Conservation (phyloP, 2,113 vertebrate species). For the Apus apus region DNA sequence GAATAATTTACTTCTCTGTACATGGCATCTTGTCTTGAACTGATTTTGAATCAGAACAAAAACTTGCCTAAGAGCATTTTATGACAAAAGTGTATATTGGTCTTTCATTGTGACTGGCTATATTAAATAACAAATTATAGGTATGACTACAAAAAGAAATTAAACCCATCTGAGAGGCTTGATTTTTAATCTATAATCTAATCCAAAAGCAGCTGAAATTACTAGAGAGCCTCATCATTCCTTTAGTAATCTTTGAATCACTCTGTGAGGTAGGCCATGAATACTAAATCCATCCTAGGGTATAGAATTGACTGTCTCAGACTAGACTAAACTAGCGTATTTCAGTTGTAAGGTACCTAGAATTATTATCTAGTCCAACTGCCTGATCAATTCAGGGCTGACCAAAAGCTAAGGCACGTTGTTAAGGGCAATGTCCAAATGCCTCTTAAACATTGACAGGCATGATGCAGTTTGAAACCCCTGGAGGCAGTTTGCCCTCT, state of each 20-base stretch:
- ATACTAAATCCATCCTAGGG: background rate
- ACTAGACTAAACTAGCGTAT: background rate
- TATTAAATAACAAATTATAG: background rate
- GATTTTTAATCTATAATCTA: background rate
- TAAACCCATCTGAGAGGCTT: background rate
- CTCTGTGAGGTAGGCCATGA: background rate
- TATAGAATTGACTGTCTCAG: no score
- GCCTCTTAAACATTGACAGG: background rate
- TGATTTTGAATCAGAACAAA: background rate
- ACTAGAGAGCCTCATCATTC: background rate
- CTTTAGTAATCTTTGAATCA: background rate
- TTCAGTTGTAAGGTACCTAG: background rate
- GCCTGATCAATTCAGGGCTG: background rate
- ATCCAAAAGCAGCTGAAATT: background rate
- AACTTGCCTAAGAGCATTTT: accelerated
- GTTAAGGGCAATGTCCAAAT: background rate
- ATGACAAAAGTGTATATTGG: background rate
- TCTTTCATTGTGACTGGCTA: background rate
- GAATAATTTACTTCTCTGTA: background rate
- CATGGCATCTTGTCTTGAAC: background rate
- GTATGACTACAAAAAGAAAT: background rate
- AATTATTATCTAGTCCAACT: background rate
- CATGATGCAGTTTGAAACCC: background rate
- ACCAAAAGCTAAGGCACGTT: background rate
- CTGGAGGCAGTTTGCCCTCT: background rate